Evolutionary conservation across 2,113 vertebrate genomes (phyloP).

Genomic region (Sprattus sprattus): DNA sequence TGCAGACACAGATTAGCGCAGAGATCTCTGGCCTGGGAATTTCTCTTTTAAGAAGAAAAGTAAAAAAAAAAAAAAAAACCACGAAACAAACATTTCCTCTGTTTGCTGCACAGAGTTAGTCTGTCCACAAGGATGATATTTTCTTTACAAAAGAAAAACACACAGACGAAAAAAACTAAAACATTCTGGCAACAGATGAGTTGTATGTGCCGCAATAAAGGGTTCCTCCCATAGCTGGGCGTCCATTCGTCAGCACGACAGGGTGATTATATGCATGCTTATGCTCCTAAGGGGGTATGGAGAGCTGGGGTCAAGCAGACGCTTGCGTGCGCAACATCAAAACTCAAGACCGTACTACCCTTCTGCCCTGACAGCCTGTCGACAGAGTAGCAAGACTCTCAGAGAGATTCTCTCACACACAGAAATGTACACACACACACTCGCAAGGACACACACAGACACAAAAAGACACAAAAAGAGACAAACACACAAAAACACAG

Average conservation of each 20-base stretch:
- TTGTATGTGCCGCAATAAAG: background rate
- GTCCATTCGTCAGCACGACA: background rate
- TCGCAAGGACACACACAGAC: too few relatives aligned
- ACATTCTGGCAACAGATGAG: background rate
- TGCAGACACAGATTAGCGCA: background rate
- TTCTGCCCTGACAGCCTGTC: background rate
- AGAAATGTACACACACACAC: background rate
- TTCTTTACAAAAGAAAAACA: background rate
- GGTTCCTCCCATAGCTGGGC: background rate
- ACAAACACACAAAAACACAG: background rate
- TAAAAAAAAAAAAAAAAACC: background rate
- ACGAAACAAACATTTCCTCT: background rate
- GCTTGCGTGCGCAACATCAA: constrained; percentile 7
- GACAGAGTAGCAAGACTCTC: background rate
- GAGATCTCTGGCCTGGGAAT: background rate
- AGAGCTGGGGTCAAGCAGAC: background rate
- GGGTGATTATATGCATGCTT: background rate
- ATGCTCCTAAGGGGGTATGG: background rate
- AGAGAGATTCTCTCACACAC: background rate
- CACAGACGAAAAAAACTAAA: background rate
- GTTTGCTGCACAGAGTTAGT: background rate
- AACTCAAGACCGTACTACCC: background rate
- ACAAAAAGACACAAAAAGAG: background rate
- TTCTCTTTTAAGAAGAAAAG: background rate
- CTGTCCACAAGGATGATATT: constrained; percentile 31